Base-by-base conservation (phyloP, 2,113 vertebrate genomes). In the Etheostoma spectabile region DNA sequence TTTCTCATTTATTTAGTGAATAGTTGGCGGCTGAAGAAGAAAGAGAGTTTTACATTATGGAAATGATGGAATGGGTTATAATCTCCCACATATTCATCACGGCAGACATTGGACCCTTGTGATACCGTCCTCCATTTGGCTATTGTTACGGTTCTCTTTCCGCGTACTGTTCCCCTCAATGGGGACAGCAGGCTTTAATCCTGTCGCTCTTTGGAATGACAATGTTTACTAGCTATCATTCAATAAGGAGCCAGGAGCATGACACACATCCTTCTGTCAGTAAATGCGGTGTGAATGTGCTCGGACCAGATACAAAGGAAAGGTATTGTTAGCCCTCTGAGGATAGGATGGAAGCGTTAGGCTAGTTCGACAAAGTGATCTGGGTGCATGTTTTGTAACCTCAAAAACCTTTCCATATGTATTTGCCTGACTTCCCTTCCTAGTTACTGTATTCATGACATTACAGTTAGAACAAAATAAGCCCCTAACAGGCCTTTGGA, bases 1-100 rank as follows among this genome's bases (percentile, higher is more conserved):
- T 95, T 95, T 93, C 93, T 95, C 95, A 95, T 95, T 95, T 95
- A 95, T 95, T 95, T 94, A 89, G 93, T 96, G 95, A 95, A 95
- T 95, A 92, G 95, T 93, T 84, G 45, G 91, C 85, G 78, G 82
- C 81, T 33, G 65, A 83, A 87, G 81, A 87, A 89, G 86, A 91
- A 91, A 91, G 89, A 91, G 86, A 89, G 86, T 95, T 95, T 95
- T 93, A 94, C 93, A 95, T 95, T 95, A 95, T 95, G 95, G 93
- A 95, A 95, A 95, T 95, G 93, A 92, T 69, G 90, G 88, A 93
- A 92, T 84, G 88, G 90, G 76, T 93, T 93, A 92, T 96, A 95
- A 95, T 95, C 95, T 95, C 85, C 70, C 92, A 87, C 91, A 91
- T 94, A 95, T 95, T 95, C 95, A 95, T 93, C 93, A 91, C 75